These are phyloP conservation scores for Symphodus melops DNA, from an alignment of 2,113 vertebrate genomes.

Conservation along the genomic window DNA sequence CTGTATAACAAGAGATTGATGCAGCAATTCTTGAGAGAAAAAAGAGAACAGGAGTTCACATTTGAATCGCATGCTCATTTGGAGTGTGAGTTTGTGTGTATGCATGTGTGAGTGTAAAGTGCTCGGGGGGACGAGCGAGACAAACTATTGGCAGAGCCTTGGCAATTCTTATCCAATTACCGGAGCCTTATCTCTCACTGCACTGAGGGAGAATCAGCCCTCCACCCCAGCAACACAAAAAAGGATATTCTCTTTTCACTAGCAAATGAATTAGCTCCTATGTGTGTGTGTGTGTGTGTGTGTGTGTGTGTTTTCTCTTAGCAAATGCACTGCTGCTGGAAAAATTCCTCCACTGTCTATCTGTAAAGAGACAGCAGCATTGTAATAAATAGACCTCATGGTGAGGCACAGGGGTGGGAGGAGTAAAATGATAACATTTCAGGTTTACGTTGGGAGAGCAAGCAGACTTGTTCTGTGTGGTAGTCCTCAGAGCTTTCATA, in stretches of 20 bases:
- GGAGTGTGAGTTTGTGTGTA: slow-evolving; percentile 33
- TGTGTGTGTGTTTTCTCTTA: slow-evolving; percentile 48
- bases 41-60: slow-evolving; percentile 65
- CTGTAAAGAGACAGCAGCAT: slow-evolving; percentile 11
- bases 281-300: slow-evolving; percentile 32
- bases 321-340: slow-evolving; percentile 27
- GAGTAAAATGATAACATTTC: slow-evolving; percentile 58
- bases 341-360: slow-evolving; percentile 39
- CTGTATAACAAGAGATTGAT: slow-evolving; percentile 41
- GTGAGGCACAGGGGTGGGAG: slow-evolving; percentile 9
- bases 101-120: slow-evolving; percentile 21
- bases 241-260: slow-evolving; percentile 37
- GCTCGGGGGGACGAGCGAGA: slow-evolving; percentile 40
- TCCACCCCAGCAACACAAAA: slow-evolving; percentile 57
- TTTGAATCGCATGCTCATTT: slow-evolving; percentile 65
- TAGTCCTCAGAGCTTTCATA: slow-evolving; percentile 41
- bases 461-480: slow-evolving; percentile 64
- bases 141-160: slow-evolving; percentile 74
- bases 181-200: slow-evolving; percentile 70
- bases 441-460: slow-evolving; percentile 67
- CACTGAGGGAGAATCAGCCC: slow-evolving; percentile 74
- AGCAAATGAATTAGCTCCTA: slow-evolving; percentile 59
- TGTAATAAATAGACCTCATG: slow-evolving; percentile 21
- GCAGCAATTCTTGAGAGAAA: slow-evolving; percentile 45
- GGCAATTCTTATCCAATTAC: slow-evolving; percentile 84